phyloP scores from a whole-genome alignment of 2,888 invertebrate species.

The Meiosimyza platycephala region DNA sequence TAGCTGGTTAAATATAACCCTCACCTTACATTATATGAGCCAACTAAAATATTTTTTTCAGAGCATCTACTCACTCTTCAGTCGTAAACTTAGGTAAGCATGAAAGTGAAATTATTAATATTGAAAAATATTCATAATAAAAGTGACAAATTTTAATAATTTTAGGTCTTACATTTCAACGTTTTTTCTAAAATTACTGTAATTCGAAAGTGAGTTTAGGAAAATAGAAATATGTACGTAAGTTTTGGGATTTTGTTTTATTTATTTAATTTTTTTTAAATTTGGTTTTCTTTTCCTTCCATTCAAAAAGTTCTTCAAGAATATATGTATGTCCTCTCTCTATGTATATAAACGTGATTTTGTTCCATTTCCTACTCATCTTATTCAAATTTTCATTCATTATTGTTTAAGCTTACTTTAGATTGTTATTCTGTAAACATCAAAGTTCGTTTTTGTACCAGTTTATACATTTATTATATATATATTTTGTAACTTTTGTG shows the following conservation, averaged over 20 bases:
- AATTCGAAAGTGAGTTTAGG: constrained; percentile 38
- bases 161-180: too few species aligned
- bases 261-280: background rate
- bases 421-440: too few species aligned
- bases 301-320: constrained; percentile 38
- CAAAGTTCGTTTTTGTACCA: background rate
- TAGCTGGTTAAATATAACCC: too few species aligned
- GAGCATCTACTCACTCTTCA: too few species aligned
- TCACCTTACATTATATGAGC: too few species aligned
- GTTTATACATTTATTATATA: constrained; percentile 18
- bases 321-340: constrained; percentile 36
- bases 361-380: background rate
- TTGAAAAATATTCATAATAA: too few species aligned
- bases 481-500: too few species aligned
- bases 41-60: too few species aligned
- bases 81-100: too few species aligned
- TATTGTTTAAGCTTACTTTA: too few species aligned
- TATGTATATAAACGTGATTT: constrained; percentile 10
- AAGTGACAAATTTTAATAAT: too few species aligned
- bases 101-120: too few species aligned
- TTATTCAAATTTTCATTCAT: background rate
- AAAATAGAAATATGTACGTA: constrained; percentile 35
- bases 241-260: constrained; percentile 14
- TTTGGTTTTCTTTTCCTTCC: constrained; percentile 13
- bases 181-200: background rate